phyloP scores from a whole-genome alignment of 2,113 vertebrate species.

The Microtus pennsylvanicus region DNA sequence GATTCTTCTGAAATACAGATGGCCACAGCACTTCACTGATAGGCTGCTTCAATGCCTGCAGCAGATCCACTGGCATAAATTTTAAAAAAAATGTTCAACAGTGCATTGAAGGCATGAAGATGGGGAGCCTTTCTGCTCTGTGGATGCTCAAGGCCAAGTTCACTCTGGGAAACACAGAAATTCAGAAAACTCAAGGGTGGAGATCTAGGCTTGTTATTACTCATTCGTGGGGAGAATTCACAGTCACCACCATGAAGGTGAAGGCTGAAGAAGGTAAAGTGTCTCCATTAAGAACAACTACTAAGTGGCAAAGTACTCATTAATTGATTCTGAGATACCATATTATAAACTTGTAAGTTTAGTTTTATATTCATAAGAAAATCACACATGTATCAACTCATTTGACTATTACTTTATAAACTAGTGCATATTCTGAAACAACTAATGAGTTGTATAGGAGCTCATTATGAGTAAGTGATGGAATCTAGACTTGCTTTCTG shows the following conservation, averaged over 20 bases:
- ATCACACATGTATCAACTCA: background rate
- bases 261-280: background rate
- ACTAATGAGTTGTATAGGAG: background rate
- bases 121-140: background rate
- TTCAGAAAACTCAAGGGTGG: background rate
- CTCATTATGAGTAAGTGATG: background rate
- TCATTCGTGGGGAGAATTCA: background rate
- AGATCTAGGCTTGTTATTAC: background rate
- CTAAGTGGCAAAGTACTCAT: background rate
- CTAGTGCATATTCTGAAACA: background rate
- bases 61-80: background rate
- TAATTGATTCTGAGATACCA: background rate
- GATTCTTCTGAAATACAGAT: background rate
- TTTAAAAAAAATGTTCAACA: too few relatives aligned
- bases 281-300: background rate
- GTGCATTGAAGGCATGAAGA: background rate
- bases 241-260: background rate
- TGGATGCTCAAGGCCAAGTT: background rate
- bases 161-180: background rate
- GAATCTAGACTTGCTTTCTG: background rate
- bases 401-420: background rate
- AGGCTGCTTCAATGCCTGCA: background rate
- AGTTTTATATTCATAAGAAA: background rate
- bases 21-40: fast-evolving
- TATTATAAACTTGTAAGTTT: background rate